These are phyloP conservation scores for Cheilosia vulpina DNA, from an alignment of 2,888 invertebrate genomes.

Conservation along the genomic window DNA sequence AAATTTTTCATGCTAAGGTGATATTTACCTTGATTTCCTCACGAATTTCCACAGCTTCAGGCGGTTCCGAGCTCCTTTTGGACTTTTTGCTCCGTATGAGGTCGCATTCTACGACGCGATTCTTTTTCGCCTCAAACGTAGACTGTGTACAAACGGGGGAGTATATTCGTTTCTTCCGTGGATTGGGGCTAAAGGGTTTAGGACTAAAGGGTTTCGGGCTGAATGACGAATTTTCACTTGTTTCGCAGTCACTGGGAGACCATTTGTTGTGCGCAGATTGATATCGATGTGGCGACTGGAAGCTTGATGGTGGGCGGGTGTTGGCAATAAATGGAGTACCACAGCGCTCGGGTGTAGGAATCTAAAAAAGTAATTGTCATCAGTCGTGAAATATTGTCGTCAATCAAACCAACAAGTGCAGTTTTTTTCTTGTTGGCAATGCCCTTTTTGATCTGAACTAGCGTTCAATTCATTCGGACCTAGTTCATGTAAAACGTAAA, in stretches of 20 bases:
- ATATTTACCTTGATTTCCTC: conserved; percentile 80
- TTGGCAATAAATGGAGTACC: conserved; percentile 48
- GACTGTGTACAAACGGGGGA: conserved; percentile 9
- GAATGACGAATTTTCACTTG: conserved; percentile 35
- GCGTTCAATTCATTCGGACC: too few species aligned
- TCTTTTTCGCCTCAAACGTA: conserved; percentile 74
- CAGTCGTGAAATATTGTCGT: not conserved
- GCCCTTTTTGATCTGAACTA: too few species aligned
- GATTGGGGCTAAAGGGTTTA: conserved; percentile 45
- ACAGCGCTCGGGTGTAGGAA: conserved; percentile 52
- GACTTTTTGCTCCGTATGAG: conserved; percentile 81
- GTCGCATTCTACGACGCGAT: conserved; percentile 81
- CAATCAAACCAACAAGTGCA: not conserved
- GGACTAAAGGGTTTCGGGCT: conserved; percentile 50
- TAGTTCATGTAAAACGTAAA: too few species aligned
- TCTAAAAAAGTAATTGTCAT: conserved; percentile 13
- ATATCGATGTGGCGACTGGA: conserved; percentile 65
- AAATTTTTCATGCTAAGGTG: not conserved
- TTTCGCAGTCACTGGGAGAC: conserved; percentile 47
- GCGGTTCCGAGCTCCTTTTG: conserved; percentile 77
- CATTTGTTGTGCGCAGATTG: conserved; percentile 57
- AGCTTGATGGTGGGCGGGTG: conserved; percentile 41
- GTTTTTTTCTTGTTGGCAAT: too few species aligned
- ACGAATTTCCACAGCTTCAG: conserved; percentile 76
- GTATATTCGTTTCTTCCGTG: conserved; percentile 41